phyloP scores from a whole-genome alignment of 2,113 vertebrate genomes.

The Xenotilapia longispinis region DNA sequence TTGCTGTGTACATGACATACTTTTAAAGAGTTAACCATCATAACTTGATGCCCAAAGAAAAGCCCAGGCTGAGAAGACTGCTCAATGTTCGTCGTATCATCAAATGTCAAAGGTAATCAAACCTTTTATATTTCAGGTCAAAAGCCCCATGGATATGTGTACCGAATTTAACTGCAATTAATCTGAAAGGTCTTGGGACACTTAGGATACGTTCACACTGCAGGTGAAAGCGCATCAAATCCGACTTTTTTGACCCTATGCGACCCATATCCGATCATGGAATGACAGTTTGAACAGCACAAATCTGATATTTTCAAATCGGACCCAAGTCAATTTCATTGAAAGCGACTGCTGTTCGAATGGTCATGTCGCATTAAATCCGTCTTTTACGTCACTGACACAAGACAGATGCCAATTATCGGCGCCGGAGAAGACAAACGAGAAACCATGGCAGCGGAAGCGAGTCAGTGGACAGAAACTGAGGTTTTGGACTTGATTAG shows the following conservation, averaged over 20 bases:
- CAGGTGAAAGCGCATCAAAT: neutral
- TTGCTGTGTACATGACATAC: neutral
- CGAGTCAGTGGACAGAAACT: neutral
- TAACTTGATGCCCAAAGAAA: neutral
- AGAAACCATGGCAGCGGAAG: neutral
- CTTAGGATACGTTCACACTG: neutral
- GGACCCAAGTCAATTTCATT: neutral
- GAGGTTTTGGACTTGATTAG: neutral
- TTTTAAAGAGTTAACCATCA: neutral
- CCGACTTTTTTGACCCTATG: accelerated
- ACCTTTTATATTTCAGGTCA: neutral
- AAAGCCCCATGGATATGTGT: neutral
- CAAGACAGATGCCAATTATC: accelerated
- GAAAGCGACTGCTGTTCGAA: accelerated
- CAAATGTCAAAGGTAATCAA: neutral
- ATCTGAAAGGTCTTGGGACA: neutral
- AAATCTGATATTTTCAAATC: neutral
- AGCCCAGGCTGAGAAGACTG: neutral
- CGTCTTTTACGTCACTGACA: neutral
- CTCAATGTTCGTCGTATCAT: neutral
- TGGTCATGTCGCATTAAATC: neutral
- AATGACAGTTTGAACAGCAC: accelerated
- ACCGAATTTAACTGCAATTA: neutral
- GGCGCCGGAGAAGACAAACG: accelerated
- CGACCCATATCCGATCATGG: accelerated